Evolutionary conservation across 2,113 vertebrate genomes (phyloP).

Genomic region (Podocnemis expansa): DNA sequence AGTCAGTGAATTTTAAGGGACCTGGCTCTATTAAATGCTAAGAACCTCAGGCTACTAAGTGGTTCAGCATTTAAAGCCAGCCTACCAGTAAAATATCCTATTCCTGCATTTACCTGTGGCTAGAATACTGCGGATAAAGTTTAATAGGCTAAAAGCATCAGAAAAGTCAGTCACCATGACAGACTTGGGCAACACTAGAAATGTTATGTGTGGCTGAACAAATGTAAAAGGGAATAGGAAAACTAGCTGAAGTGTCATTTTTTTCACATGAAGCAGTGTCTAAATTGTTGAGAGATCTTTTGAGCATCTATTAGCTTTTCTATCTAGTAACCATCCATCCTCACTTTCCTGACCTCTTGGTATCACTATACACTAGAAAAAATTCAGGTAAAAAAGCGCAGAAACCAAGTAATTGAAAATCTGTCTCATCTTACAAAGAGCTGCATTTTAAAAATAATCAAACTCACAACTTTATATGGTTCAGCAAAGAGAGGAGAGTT

Average conservation of each 20-base stretch:
- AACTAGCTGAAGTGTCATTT: background rate
- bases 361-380: background rate
- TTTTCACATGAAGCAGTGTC: background rate
- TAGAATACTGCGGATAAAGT: background rate
- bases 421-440: background rate
- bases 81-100: background rate
- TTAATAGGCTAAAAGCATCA: background rate
- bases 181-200: background rate
- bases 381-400: background rate
- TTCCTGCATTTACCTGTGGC: background rate
- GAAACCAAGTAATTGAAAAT: background rate
- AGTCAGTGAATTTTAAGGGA: background rate
- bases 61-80: background rate
- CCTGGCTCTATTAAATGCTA: background rate
- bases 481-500: constrained; percentile 98
- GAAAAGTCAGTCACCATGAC: background rate
- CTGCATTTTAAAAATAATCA: background rate
- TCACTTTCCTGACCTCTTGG: background rate
- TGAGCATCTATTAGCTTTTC: background rate
- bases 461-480: constrained; percentile 98
- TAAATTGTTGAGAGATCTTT: background rate
- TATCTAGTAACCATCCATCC: background rate
- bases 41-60: background rate
- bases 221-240: background rate
- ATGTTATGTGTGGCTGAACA: background rate